Percentiles rank a stretch among this genome's conserved stretches.
phyloP scores from a whole-genome alignment of 2,797 vertebrate genomes.

The Chloroceryle amazona region DNA sequence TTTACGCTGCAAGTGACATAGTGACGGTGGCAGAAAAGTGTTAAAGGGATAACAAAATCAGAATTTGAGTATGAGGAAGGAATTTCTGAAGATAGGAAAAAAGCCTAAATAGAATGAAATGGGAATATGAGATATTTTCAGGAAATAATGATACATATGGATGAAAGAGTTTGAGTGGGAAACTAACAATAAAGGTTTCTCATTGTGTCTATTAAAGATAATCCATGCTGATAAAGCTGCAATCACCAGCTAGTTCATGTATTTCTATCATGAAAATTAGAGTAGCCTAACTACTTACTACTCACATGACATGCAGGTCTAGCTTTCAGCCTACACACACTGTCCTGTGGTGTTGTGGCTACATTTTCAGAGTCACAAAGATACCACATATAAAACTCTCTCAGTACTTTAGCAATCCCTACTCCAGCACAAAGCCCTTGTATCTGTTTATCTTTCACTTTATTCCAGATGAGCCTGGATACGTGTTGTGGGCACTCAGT shows the following conservation, averaged over 20 bases:
- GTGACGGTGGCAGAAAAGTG: background rate
- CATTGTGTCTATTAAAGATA: background rate
- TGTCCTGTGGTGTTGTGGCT: background rate
- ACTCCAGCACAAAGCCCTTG: background rate
- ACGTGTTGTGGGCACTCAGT: background rate
- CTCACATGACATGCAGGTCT: accelerated
- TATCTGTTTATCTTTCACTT: background rate
- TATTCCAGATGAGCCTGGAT: background rate
- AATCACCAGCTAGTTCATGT: background rate
- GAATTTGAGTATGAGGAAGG: background rate
- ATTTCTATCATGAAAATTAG: background rate
- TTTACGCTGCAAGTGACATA: background rate
- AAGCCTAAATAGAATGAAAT: background rate
- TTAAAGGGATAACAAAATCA: background rate
- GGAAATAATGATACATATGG: background rate
- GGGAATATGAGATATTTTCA: background rate
- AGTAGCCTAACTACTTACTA: background rate
- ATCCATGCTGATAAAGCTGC: background rate
- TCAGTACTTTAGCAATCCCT: background rate
- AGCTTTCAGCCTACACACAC: background rate
- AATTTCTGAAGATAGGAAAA: background rate
- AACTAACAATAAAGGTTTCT: background rate
- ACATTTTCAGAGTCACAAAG: background rate
- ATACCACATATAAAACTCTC: background rate
- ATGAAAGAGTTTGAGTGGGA: background rate